Conservation (phyloP, 2,113 vertebrate species). For the Calonectris borealis region DNA sequence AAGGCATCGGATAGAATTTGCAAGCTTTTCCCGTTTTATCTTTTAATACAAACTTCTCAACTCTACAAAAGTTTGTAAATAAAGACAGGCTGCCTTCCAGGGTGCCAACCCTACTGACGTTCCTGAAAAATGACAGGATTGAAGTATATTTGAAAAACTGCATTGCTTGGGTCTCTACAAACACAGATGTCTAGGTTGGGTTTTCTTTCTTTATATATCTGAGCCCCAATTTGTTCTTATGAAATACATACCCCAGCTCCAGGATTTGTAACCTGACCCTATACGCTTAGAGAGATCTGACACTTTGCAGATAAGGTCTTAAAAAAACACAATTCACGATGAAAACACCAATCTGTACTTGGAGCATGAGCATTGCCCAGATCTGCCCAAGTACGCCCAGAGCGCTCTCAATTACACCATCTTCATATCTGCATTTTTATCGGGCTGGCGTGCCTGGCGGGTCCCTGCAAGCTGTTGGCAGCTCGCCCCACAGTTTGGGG, state of each 20-base stretch:
- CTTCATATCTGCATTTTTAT: fast-evolving
- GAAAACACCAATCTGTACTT: neutral
- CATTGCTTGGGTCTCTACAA: neutral
- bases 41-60: neutral
- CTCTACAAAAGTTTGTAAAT: neutral
- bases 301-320: neutral
- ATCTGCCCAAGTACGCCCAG: neutral
- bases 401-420: neutral
- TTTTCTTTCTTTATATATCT: neutral
- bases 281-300: fast-evolving
- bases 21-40: neutral
- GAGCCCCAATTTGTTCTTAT: neutral
- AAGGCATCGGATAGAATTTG: neutral
- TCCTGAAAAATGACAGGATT: neutral
- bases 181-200: fast-evolving
- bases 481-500: neutral
- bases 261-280: neutral
- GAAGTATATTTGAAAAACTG: neutral
- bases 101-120: neutral
- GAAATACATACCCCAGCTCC: neutral
- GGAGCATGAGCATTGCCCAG: fast-evolving
- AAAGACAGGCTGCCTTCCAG: neutral
- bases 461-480: neutral
- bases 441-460: neutral
- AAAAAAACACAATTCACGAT: fast-evolving